Evolutionary conservation across 2,888 invertebrate species (phyloP).

Genomic region (Loripinus fragilis): DNA sequence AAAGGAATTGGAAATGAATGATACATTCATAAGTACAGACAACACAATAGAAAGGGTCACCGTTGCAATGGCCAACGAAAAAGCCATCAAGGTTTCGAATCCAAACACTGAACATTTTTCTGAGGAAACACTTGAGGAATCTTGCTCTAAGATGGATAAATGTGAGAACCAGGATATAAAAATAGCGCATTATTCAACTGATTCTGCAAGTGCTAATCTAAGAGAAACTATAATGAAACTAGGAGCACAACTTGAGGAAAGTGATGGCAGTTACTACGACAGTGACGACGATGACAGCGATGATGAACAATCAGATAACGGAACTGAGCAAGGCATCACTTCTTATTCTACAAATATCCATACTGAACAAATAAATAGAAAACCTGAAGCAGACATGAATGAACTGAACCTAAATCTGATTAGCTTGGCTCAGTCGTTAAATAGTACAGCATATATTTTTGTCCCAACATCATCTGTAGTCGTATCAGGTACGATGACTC

Average conservation of each 20-base stretch:
- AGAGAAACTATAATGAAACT: neutral
- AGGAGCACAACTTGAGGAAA: neutral
- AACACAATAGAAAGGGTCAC: no score
- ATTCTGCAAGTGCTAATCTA: neutral
- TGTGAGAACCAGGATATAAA: no score
- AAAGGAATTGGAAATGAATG: no score
- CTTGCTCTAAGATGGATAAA: no score
- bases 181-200: no score
- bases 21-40: no score
- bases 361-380: neutral
- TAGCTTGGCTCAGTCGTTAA: neutral
- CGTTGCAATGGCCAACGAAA: no score
- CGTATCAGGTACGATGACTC: conserved; percentile 50
- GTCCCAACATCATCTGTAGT: conserved; percentile 46
- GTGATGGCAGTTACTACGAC: conserved; percentile 33
- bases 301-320: neutral
- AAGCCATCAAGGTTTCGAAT: no score
- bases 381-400: neutral
- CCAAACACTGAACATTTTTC: no score
- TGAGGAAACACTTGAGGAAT: no score
- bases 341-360: neutral
- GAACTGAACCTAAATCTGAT: neutral
- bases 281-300: conserved; percentile 25
- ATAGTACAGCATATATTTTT: conserved; percentile 24
- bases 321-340: neutral